These are phyloP conservation scores for Herpetotheres cachinnans DNA, from an alignment of 2,113 vertebrate genomes.

Conservation along the genomic window DNA sequence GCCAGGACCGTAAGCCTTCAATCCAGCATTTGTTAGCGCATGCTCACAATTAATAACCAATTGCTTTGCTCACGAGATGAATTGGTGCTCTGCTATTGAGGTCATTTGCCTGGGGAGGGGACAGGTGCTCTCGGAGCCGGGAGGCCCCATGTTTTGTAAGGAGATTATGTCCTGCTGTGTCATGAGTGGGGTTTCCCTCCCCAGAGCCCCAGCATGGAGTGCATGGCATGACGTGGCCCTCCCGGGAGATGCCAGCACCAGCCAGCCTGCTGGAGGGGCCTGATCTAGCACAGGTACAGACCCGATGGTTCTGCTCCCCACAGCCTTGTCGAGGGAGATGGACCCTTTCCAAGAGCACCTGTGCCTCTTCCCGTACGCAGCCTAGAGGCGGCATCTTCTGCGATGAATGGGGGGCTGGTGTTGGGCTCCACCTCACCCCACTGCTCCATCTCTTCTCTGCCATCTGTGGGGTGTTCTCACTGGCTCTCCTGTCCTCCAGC, in stretches of 20 bases:
- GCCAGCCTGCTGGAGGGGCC: background rate
- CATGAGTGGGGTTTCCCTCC: background rate
- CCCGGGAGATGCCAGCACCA: background rate
- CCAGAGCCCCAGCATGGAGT: too few relatives aligned
- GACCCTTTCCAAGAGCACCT: background rate
- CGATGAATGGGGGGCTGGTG: too few relatives aligned
- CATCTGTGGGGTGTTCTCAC: background rate
- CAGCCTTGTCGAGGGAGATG: background rate
- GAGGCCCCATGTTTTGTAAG: background rate
- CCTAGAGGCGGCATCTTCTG: background rate
- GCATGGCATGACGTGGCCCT: fast-evolving
- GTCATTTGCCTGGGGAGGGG: fast-evolving
- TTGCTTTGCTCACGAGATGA: background rate
- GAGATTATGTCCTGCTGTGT: background rate
- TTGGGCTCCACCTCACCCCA: background rate
- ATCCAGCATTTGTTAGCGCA: fast-evolving
- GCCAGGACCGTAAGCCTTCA: background rate
- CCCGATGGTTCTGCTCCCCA: background rate
- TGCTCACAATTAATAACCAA: background rate
- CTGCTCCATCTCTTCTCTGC: background rate
- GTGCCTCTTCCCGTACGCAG: fast-evolving
- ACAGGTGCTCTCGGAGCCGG: fast-evolving
- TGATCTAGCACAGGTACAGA: background rate
- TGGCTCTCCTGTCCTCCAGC: background rate
- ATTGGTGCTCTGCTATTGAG: background rate